A percentile compares a stretch with the other conserved stretches of the same genome.
These are phyloP conservation scores for Dascillus cervinus DNA, from an alignment of 2,888 invertebrate species.

Conservation along the genomic window DNA sequence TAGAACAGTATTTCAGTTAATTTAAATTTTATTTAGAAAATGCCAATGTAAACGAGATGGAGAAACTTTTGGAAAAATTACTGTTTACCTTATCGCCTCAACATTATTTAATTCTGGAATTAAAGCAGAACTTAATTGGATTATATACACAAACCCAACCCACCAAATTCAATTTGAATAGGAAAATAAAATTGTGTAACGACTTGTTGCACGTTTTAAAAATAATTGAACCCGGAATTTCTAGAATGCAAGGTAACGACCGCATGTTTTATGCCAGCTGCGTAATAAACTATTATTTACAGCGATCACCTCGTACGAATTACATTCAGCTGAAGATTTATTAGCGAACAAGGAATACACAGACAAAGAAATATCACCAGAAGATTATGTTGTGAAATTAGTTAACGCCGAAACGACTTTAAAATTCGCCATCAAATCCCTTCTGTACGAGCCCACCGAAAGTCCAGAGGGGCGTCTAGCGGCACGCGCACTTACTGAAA, in stretches of 20 bases:
- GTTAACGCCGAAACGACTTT: slow-evolving; percentile 51
- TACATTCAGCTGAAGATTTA: slow-evolving; percentile 59
- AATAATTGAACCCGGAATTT: slow-evolving; percentile 69
- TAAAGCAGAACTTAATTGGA: too few relatives aligned
- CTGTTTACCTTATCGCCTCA: too few relatives aligned
- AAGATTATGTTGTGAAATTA: slow-evolving; percentile 50
- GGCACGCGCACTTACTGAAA: too few relatives aligned
- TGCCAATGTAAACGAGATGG: too few relatives aligned
- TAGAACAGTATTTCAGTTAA: too few relatives aligned
- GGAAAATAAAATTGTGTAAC: too few relatives aligned
- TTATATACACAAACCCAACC: too few relatives aligned
- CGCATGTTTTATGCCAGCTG: background rate
- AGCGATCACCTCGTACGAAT: slow-evolving; percentile 69
- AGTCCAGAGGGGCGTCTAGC: slow-evolving; percentile 68
- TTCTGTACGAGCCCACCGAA: slow-evolving; percentile 61
- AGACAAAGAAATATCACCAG: slow-evolving; percentile 49
- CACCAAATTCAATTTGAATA: too few relatives aligned
- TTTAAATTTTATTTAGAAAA: too few relatives aligned
- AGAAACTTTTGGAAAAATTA: too few relatives aligned
- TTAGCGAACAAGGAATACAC: slow-evolving; percentile 57
- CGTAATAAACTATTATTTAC: slow-evolving; percentile 24
- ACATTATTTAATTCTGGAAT: too few relatives aligned
- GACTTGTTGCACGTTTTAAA: too few relatives aligned
- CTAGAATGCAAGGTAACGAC: slow-evolving; percentile 54
- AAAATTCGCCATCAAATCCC: slow-evolving; percentile 55